phyloP scores from a whole-genome alignment of 92 coral and sea anemone genomes.

The Palythoa grandiflora region DNA sequence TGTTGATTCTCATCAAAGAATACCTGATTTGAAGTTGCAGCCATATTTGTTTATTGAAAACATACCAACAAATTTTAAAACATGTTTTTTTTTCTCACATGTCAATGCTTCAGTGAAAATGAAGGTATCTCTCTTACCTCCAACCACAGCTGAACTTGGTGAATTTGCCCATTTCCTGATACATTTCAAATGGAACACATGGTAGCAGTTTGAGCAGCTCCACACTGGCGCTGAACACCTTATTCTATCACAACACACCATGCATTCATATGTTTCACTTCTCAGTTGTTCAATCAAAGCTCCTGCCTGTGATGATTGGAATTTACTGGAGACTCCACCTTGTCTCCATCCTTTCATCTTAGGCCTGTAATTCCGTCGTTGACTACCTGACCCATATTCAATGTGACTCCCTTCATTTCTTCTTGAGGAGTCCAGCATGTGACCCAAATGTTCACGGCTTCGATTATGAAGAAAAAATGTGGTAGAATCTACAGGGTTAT shows the following conservation, averaged over 20 bases:
- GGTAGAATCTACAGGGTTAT: neutral
- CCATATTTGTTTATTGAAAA: too few relatives aligned
- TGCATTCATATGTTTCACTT: constrained; percentile 92
- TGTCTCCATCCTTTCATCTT: constrained; percentile 25
- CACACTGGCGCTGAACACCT: constrained; percentile 84
- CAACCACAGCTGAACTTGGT: constrained; percentile 75
- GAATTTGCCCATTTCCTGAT: constrained; percentile 95
- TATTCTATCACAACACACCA: constrained; percentile 96
- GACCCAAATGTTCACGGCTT: neutral
- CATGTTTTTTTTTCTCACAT: neutral
- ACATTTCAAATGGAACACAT: constrained; percentile 92
- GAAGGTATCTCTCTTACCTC: constrained; percentile 58
- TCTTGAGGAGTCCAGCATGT: neutral
- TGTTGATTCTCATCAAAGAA: too few relatives aligned
- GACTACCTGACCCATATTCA: neutral
- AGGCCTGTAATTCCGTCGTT: neutral
- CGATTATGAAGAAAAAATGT: neutral
- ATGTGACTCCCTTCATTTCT: neutral
- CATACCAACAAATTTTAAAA: too few relatives aligned
- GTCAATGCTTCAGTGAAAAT: neutral
- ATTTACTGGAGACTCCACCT: constrained; percentile 41
- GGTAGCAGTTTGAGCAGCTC: constrained; percentile 91
- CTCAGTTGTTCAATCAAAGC: constrained; percentile 87
- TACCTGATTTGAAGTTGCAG: too few relatives aligned
- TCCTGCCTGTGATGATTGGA: constrained; percentile 90